These are phyloP conservation scores for Dipodomys stephensi DNA, from an alignment of 2,113 vertebrate species.

Conservation along the genomic window DNA sequence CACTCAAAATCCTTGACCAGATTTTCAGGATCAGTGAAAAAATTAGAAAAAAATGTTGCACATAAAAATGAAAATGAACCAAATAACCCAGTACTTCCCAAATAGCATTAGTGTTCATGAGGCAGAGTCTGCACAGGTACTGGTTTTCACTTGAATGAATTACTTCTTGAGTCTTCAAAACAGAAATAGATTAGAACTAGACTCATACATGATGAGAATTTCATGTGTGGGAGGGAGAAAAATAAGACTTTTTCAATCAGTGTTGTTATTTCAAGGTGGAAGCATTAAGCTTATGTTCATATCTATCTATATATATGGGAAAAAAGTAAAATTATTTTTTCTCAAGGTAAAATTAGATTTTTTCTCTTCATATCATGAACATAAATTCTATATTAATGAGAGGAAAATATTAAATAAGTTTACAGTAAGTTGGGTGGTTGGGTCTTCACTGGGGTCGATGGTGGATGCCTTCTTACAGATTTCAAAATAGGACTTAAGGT, in stretches of 20 bases:
- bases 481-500: neutral
- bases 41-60: neutral
- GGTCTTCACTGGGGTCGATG: neutral
- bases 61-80: neutral
- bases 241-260: neutral
- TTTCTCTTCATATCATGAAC: neutral
- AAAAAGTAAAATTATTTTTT: neutral
- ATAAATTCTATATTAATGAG: neutral
- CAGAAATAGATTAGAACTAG: neutral
- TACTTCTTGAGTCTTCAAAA: neutral
- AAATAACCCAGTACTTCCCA: neutral
- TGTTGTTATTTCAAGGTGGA: neutral
- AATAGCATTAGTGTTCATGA: neutral
- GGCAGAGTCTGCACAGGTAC: neutral
- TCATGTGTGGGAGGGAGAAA: neutral
- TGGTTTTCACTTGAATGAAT: neutral
- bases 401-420: neutral
- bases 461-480: neutral
- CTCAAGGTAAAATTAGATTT: neutral
- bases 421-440: neutral
- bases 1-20: neutral
- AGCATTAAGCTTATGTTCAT: neutral
- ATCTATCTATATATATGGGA: neutral
- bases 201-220: neutral
- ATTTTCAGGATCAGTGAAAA: neutral